These are phyloP conservation scores for Tetragonula carbonaria DNA, from an alignment of 2,888 invertebrate genomes.

Conservation along the genomic window DNA sequence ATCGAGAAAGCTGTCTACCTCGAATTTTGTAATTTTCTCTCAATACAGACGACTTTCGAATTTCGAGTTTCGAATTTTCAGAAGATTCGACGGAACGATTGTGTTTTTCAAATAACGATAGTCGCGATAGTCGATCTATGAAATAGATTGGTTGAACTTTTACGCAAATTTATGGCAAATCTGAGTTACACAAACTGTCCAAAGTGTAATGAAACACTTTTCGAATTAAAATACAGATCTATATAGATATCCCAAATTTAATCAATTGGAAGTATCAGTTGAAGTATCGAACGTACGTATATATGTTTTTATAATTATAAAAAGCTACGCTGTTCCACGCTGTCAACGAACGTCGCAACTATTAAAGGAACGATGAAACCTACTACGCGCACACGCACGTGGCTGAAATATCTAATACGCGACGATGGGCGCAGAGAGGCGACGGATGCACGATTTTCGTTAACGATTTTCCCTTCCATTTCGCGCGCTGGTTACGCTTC, in stretches of 20 bases:
- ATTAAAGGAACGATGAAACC: background rate
- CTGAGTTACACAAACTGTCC: background rate
- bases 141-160: background rate
- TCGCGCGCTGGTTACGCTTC: slow-evolving; percentile 7
- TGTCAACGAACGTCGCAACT: background rate
- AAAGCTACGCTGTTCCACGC: background rate
- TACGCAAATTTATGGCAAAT: background rate
- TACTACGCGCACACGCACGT: too few species aligned
- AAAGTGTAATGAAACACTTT: background rate
- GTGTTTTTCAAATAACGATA: fast-evolving
- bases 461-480: slow-evolving; percentile 37
- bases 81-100: background rate
- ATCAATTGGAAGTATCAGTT: background rate
- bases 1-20: too few species aligned
- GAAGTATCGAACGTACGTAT: background rate
- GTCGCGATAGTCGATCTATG: background rate
- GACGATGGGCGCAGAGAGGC: background rate
- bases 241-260: too few species aligned
- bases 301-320: background rate
- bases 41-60: background rate
- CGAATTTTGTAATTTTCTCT: background rate
- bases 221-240: background rate
- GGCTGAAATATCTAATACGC: background rate
- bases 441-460: slow-evolving; percentile 10
- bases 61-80: background rate